These are phyloP conservation scores for Falcaria lacertinaria DNA, from an alignment of 2,888 invertebrate genomes.

Conservation along the genomic window DNA sequence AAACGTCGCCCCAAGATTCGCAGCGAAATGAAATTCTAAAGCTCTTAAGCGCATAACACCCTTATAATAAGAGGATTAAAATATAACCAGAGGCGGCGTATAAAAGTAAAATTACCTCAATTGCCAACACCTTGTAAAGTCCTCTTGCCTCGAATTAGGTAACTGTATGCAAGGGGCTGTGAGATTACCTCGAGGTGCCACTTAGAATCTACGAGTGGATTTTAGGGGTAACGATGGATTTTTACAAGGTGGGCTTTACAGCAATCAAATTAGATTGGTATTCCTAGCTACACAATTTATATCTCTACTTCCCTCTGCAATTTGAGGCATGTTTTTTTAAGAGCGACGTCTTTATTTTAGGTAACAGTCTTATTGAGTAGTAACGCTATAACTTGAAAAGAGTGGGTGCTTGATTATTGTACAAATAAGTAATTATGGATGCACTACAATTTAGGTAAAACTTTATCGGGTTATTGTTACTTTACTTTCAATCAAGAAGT, in stretches of 20 bases:
- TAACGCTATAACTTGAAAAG: too few species aligned
- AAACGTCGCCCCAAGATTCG: too few species aligned
- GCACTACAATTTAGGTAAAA: too few species aligned
- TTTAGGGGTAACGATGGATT: background rate
- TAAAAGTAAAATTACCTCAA: slow-evolving; percentile 3
- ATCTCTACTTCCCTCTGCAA: too few species aligned
- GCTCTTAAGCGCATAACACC: background rate
- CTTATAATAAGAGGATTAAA: background rate
- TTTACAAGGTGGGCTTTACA: background rate
- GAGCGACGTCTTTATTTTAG: too few species aligned
- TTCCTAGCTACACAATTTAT: too few species aligned
- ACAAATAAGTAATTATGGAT: too few species aligned
- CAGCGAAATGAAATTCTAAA: background rate
- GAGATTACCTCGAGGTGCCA: slow-evolving; percentile 18
- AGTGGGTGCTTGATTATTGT: too few species aligned
- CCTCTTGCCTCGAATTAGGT: slow-evolving; percentile 29
- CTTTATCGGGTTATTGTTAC: too few species aligned
- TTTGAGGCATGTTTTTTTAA: too few species aligned
- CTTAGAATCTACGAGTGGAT: background rate
- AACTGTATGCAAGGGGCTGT: slow-evolving; percentile 43
- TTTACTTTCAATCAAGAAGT: too few species aligned
- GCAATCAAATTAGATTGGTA: background rate
- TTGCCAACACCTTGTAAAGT: slow-evolving; percentile 1
- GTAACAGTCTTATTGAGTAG: too few species aligned
- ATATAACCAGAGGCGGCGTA: background rate